These are phyloP conservation scores for Antrozous pallidus DNA, from an alignment of 2,797 vertebrate species.

Conservation along the genomic window DNA sequence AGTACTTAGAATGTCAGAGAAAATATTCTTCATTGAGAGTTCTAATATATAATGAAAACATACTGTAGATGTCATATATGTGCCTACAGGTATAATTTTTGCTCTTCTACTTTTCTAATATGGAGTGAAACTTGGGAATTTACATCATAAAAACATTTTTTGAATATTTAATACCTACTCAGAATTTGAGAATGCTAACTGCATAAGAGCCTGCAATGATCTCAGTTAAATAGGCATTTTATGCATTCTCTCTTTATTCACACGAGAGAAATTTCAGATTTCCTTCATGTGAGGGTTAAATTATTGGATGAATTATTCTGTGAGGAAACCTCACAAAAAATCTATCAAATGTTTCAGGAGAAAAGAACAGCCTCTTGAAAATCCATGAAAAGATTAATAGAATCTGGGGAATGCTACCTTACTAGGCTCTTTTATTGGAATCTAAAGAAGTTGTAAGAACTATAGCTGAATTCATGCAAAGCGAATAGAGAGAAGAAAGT, in stretches of 20 bases:
- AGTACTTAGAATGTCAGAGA: not conserved
- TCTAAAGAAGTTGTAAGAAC: not conserved
- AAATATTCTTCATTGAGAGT: not conserved
- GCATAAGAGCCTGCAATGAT: not conserved
- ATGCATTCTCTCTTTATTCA: not conserved
- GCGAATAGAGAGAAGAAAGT: not conserved
- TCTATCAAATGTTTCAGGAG: not conserved
- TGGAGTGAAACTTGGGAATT: not conserved
- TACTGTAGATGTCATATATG: not conserved
- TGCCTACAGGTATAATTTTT: not conserved
- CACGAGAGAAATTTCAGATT: not conserved
- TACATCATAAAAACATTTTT: not conserved
- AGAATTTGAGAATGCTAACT: not conserved
- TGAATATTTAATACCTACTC: not conserved
- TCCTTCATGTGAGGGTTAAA: not conserved
- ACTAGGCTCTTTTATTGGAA: not conserved
- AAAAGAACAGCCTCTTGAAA: slow-evolving; percentile 38
- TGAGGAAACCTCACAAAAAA: not conserved
- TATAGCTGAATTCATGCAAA: not conserved
- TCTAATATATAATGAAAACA: not conserved
- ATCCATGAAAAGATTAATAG: not conserved
- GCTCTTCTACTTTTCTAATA: not conserved
- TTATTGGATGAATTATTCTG: not conserved
- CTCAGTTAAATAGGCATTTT: not conserved
- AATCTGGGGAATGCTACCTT: not conserved